Evolutionary conservation across 2,888 invertebrate genomes (phyloP), one percentile per base, ranked within the genome.

Genomic region (Meteorus colon): DNA sequence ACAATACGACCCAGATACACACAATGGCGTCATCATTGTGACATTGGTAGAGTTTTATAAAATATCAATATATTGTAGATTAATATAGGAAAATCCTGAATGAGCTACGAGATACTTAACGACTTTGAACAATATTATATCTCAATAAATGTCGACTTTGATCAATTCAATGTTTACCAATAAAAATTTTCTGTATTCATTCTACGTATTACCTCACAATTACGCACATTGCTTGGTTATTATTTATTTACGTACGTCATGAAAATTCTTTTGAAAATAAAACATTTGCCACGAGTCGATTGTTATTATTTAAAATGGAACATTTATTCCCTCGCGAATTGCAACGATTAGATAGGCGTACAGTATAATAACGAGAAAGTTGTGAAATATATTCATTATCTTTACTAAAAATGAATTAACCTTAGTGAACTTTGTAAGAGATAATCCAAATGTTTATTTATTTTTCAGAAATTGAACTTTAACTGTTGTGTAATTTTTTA

Each of bases 41-140:
- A 29, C 68, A 68, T 51, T 68, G 68, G 29, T 68, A 51, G 51
- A n/a, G 10, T 5, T 55, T 55, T 29, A n/a, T 29, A n/a, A n/a
- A 68, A 31, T 48, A 51, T 51, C 29, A 10, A 45, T 24, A 29
- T 48, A 27, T 16, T 51, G 14, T 5, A 48, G 51, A 51, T 68
- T 51, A 68, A 51, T 68, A 2, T 68, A n/a, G 41, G 45, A 67
- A 48, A 45, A 67, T 16, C n/a, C 16, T 16, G 4, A 16, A 48
- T n/a, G n/a, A 48, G 48, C 16, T 16, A 2, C 10, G 4, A n/a
- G 4, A 48, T n/a, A 48, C 48, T 48, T 6, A 41, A 41, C 41
- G 8, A 41, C 41, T 41, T 41, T 0, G n/a, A 48, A 48, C n/a
- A 48, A 48, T 48, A 48, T 8, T 10, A 45, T 16, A 14, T 45